Conservation (phyloP, 2,797 vertebrate genomes). For the Paramormyrops hopkinsi region DNA sequence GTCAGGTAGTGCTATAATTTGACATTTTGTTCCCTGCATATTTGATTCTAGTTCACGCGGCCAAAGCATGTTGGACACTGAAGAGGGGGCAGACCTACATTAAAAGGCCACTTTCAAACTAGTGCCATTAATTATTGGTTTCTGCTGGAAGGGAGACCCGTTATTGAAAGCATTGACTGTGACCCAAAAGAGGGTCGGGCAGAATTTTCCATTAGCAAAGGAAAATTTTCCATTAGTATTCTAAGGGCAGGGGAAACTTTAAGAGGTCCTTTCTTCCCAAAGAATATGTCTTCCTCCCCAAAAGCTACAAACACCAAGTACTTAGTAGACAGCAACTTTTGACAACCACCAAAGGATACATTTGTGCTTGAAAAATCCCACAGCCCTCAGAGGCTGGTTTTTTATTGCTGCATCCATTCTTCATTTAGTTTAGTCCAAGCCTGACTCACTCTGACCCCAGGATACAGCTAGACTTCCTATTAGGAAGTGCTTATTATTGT, state of each 20-base stretch:
- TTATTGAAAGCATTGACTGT: slow-evolving; percentile 57
- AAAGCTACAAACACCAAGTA: slow-evolving; percentile 29
- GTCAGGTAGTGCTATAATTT: not conserved
- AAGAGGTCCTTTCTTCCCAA: slow-evolving; percentile 44
- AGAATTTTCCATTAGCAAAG: slow-evolving; percentile 58
- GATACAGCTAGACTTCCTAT: not conserved
- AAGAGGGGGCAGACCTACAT: slow-evolving; percentile 34
- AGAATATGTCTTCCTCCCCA: slow-evolving; percentile 27
- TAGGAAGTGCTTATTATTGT: not conserved
- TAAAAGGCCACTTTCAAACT: slow-evolving; percentile 45
- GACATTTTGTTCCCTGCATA: not conserved
- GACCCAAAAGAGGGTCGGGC: slow-evolving; percentile 46
- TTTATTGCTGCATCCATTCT: slow-evolving; percentile 15
- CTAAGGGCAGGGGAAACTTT: slow-evolving; percentile 41
- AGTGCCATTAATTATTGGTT: slow-evolving; percentile 52
- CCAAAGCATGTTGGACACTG: not conserved
- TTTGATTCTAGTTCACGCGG: not conserved
- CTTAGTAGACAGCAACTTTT: slow-evolving; percentile 3
- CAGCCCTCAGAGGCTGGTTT: slow-evolving; percentile 7
- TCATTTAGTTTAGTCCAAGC: not conserved
- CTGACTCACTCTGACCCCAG: slow-evolving; percentile 18
- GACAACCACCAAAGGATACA: slow-evolving; percentile 20
- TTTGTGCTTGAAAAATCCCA: slow-evolving; percentile 21
- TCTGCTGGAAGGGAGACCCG: slow-evolving; percentile 53
- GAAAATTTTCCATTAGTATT: slow-evolving; percentile 51